A percentile compares a stretch with the other conserved stretches of the same genome.
Conservation (phyloP, 1,140 invertebrate species). For the Solenopsis invicta region DNA sequence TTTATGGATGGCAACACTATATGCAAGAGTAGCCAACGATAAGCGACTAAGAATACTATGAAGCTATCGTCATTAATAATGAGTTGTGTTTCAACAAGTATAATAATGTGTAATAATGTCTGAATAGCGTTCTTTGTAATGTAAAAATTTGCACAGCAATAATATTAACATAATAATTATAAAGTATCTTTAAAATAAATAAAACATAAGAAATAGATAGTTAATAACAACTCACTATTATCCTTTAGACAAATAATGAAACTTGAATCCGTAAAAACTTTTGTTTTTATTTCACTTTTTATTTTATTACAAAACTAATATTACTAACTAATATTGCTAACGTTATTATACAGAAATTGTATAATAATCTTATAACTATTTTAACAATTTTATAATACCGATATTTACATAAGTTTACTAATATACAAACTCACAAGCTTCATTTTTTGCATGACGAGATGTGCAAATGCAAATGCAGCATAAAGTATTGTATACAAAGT, state of each 20-base stretch:
- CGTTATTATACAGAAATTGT: neutral
- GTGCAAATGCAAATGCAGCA: conserved; percentile 28
- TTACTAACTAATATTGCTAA: too few relatives aligned
- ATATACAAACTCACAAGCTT: conserved; percentile 25
- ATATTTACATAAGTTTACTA: neutral
- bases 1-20: conserved; percentile 22
- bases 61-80: conserved; percentile 36
- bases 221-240: conserved; percentile 54
- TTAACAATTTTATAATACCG: neutral
- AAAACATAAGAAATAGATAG: neutral
- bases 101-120: conserved; percentile 13
- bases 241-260: conserved; percentile 26
- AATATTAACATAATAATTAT: conserved; percentile 18
- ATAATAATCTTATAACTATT: conserved; percentile 10
- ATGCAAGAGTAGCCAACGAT: conserved; percentile 9
- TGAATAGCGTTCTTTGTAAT: neutral
- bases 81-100: conserved; percentile 30
- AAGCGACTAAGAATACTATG: conserved; percentile 26
- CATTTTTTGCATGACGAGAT: conserved; percentile 29
- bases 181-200: neutral
- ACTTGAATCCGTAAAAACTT: conserved; percentile 27
- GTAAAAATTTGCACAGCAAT: neutral
- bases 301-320: neutral
- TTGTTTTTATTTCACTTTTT: neutral
- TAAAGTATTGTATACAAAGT: too few relatives aligned